Conservation (phyloP, 2,113 vertebrate genomes). For the Ptychochromis oligacanthus region DNA sequence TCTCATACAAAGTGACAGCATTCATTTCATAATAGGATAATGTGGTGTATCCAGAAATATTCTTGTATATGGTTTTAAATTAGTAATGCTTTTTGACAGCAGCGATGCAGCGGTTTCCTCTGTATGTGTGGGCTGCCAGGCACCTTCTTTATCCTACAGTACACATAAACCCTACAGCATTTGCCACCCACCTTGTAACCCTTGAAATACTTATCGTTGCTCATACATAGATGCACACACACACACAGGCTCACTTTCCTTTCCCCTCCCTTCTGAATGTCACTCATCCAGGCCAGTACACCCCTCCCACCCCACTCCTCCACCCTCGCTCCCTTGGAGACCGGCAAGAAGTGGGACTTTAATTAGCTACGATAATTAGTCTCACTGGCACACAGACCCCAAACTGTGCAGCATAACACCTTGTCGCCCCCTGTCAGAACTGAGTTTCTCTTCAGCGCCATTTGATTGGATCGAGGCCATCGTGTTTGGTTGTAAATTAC, state of each 20-base stretch:
- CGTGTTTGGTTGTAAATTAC: conserved; percentile 7
- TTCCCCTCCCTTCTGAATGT: conserved; percentile 46
- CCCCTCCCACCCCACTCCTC: background rate
- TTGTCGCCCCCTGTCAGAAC: conserved; percentile 29
- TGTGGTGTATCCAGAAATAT: background rate
- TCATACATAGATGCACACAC: background rate
- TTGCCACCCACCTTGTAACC: conserved; percentile 12
- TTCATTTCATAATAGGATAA: background rate
- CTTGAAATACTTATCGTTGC: background rate
- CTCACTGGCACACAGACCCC: conserved; percentile 23
- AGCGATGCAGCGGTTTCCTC: background rate
- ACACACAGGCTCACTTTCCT: background rate
- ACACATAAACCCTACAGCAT: background rate
- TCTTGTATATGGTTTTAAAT: background rate
- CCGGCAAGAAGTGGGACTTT: conserved; percentile 70
- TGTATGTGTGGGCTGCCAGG: background rate
- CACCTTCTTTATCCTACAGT: background rate
- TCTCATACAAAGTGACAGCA: too few species aligned
- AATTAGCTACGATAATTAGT: conserved; percentile 78
- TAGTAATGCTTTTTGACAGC: background rate
- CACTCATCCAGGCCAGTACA: conserved; percentile 64
- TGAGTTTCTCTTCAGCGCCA: background rate
- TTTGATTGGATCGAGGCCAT: conserved; percentile 25
- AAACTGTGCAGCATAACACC: conserved; percentile 41
- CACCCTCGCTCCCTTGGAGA: conserved; percentile 62